phyloP scores from a whole-genome alignment of 2,888 invertebrate genomes.

The Pseudoips prasinana region DNA sequence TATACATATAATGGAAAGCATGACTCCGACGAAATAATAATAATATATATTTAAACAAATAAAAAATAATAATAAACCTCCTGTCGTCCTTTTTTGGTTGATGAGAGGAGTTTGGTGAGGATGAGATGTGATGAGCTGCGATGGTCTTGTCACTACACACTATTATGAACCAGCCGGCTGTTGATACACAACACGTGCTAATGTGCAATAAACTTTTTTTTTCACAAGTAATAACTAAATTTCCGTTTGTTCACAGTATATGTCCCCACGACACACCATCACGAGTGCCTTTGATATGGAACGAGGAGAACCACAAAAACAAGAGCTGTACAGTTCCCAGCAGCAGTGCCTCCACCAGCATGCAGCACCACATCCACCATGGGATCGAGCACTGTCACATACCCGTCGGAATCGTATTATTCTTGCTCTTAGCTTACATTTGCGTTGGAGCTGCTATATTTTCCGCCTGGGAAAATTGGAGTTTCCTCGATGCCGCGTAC shows the following conservation, averaged over 20 bases:
- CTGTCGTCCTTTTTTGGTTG: too few relatives aligned
- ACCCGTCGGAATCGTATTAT: constrained; percentile 80
- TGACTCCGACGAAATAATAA: too few relatives aligned
- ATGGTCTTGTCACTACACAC: too few relatives aligned
- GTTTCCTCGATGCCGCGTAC: constrained; percentile 90
- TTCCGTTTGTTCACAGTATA: constrained; percentile 53
- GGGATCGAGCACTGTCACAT: constrained; percentile 70
- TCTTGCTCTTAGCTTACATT: constrained; percentile 87
- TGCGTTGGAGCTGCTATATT: constrained; percentile 89
- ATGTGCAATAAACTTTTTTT: too few relatives aligned
- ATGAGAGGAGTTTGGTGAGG: too few relatives aligned
- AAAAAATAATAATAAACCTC: too few relatives aligned
- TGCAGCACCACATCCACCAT: constrained; percentile 55
- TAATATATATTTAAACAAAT: too few relatives aligned
- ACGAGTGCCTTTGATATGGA: constrained; percentile 87
- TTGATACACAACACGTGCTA: too few relatives aligned
- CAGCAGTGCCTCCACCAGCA: constrained; percentile 59
- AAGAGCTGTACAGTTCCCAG: constrained; percentile 65
- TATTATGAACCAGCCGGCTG: too few relatives aligned
- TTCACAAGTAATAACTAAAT: too few relatives aligned
- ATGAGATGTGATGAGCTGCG: too few relatives aligned
- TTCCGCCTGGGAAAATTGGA: constrained; percentile 91
- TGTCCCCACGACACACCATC: constrained; percentile 88
- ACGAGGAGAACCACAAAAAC: constrained; percentile 65
- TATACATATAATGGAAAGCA: too few relatives aligned